These are phyloP conservation scores for Hippasteria phrygiana DNA, from an alignment of 53 echinoderm and acorn worm genomes.

Conservation along the genomic window DNA sequence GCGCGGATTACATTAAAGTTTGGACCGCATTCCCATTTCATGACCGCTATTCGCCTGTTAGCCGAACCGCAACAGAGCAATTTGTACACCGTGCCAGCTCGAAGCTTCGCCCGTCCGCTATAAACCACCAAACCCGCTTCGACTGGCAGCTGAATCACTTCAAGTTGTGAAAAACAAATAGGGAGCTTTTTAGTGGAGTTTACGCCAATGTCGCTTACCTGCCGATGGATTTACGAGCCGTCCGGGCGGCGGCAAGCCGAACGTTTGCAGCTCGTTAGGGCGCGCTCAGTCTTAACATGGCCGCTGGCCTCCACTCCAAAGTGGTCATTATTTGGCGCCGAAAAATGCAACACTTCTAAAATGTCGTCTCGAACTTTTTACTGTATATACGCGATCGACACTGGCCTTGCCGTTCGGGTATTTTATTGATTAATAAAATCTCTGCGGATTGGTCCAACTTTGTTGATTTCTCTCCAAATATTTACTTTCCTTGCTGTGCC, in stretches of 20 bases:
- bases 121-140: not conserved
- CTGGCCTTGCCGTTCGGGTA: constrained; percentile 8
- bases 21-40: not conserved
- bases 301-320: constrained; percentile 26
- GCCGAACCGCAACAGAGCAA: not conserved
- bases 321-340: constrained; percentile 54
- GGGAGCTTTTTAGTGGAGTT: constrained; percentile 55
- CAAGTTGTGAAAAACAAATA: constrained; percentile 61
- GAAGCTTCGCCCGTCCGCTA: not conserved
- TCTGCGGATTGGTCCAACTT: not conserved
- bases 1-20: not conserved
- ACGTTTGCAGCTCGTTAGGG: constrained; percentile 67
- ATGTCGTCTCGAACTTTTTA: not conserved
- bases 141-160: constrained; percentile 44
- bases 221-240: constrained; percentile 61
- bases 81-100: not conserved
- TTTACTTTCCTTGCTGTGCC: constrained; percentile 9
- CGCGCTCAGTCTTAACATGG: constrained; percentile 59
- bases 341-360: constrained; percentile 27
- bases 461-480: constrained; percentile 40
- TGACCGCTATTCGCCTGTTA: not conserved
- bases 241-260: constrained; percentile 26
- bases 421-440: constrained; percentile 45
- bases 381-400: not conserved
- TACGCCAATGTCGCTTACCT: constrained; percentile 53